phyloP scores from a whole-genome alignment of 2,113 vertebrate genomes.

The Lagopus muta region DNA sequence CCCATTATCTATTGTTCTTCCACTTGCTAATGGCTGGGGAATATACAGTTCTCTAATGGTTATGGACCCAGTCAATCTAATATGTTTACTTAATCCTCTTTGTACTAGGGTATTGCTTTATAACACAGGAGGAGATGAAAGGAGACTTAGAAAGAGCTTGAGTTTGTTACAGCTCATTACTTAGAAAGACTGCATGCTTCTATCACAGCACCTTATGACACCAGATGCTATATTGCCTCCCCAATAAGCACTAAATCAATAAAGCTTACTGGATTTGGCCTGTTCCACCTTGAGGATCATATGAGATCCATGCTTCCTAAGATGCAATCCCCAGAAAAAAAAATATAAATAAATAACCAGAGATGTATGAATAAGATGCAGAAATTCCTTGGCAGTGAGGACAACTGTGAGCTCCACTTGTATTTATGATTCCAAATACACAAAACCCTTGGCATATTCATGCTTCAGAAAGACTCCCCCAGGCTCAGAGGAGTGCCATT shows the following conservation, averaged over 20 bases:
- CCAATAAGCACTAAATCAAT: conserved; percentile 45
- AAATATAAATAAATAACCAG: conserved; percentile 25
- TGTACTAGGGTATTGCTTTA: not conserved
- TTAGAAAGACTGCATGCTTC: not conserved
- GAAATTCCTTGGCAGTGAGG: conserved; percentile 31
- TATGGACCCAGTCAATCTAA: not conserved
- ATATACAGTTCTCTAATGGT: not conserved
- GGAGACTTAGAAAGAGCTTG: not conserved
- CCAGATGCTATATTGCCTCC: not conserved
- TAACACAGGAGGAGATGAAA: conserved; percentile 47
- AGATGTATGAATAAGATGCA: conserved; percentile 29
- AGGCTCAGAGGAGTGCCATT: conserved; percentile 22
- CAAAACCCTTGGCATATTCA: conserved; percentile 34
- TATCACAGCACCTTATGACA: conserved; percentile 15
- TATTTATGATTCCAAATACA: conserved; percentile 48
- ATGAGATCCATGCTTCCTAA: not conserved
- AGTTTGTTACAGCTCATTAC: conserved; percentile 43
- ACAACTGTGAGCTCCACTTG: not conserved
- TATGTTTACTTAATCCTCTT: not conserved
- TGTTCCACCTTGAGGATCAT: not conserved
- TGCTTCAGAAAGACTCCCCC: not conserved
- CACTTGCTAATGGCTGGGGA: conserved; percentile 3
- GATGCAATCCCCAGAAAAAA: conserved; percentile 1
- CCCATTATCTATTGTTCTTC: not conserved
- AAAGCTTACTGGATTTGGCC: not conserved